Conservation (phyloP, 2,888 invertebrate species). For the Parnassius orleans region DNA sequence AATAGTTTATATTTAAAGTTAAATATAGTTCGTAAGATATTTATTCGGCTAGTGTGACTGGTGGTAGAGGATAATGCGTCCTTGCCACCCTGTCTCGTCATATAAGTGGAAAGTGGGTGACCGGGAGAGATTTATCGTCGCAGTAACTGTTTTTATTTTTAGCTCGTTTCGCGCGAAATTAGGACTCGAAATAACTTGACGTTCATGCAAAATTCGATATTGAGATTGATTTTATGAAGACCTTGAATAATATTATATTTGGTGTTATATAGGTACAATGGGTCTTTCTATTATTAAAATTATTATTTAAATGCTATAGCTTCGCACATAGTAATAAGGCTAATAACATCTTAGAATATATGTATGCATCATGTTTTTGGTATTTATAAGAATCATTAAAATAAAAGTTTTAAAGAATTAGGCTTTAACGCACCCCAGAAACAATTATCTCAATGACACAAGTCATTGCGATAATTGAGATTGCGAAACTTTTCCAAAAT, state of each 20-base stretch:
- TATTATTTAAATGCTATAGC: no score
- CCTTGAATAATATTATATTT: slow-evolving; percentile 1
- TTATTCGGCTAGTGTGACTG: slow-evolving; percentile 2
- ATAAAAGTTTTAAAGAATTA: no score
- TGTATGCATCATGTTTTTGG: no score
- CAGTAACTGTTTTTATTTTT: slow-evolving; percentile 57
- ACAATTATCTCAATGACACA: no score
- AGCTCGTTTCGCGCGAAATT: slow-evolving; percentile 40
- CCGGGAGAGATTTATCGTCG: slow-evolving; percentile 56
- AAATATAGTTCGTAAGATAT: background rate
- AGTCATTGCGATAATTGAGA: no score
- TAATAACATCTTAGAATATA: no score
- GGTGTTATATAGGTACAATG: background rate
- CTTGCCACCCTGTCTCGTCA: slow-evolving; percentile 48
- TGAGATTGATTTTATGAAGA: background rate
- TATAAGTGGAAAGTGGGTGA: slow-evolving; percentile 63
- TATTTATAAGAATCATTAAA: no score
- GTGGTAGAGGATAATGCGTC: slow-evolving; percentile 35
- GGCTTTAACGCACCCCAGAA: no score
- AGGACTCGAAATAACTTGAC: slow-evolving; percentile 43
- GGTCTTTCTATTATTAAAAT: background rate
- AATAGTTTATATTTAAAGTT: background rate
- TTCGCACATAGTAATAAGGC: no score
- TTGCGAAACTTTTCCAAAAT: no score
- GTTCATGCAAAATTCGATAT: slow-evolving; percentile 33